Evolutionary conservation across 2,113 vertebrate species (phyloP).

Genomic region (Pandion haliaetus): DNA sequence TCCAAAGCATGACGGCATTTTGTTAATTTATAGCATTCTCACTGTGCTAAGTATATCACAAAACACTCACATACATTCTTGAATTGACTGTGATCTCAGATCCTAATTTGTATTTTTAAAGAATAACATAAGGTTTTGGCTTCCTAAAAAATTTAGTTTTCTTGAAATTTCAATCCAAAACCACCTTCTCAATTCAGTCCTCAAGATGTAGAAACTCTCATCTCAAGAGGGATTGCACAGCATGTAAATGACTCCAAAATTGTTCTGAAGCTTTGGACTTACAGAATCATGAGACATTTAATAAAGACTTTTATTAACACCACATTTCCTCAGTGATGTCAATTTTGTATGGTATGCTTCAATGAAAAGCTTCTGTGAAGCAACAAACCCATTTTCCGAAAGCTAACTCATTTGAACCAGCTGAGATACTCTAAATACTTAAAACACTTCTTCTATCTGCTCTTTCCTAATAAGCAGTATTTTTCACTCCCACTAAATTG

Average conservation of each 20-base stretch:
- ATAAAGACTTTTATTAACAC: neutral
- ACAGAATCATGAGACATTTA: neutral
- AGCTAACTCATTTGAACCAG: neutral
- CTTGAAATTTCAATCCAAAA: neutral
- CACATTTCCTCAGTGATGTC: neutral
- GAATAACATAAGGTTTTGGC: neutral
- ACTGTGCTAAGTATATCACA: neutral
- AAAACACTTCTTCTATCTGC: neutral
- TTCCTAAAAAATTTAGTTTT: neutral
- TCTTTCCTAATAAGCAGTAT: neutral
- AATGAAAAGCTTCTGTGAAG: neutral
- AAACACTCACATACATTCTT: neutral
- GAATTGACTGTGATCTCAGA: neutral
- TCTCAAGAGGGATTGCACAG: neutral
- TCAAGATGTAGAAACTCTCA: neutral
- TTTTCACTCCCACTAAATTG: neutral
- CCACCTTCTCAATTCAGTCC: neutral
- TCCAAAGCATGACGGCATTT: neutral
- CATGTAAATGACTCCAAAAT: neutral
- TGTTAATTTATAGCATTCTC: neutral
- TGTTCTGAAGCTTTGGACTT: neutral
- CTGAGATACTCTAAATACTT: neutral
- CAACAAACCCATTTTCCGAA: neutral
- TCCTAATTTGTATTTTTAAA: neutral
- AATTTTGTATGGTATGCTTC: neutral